Percentiles rank a stretch among this genome's conserved stretches.
Evolutionary conservation across 2,797 vertebrate species (phyloP).

Genomic region (Phalloptychus januarius): DNA sequence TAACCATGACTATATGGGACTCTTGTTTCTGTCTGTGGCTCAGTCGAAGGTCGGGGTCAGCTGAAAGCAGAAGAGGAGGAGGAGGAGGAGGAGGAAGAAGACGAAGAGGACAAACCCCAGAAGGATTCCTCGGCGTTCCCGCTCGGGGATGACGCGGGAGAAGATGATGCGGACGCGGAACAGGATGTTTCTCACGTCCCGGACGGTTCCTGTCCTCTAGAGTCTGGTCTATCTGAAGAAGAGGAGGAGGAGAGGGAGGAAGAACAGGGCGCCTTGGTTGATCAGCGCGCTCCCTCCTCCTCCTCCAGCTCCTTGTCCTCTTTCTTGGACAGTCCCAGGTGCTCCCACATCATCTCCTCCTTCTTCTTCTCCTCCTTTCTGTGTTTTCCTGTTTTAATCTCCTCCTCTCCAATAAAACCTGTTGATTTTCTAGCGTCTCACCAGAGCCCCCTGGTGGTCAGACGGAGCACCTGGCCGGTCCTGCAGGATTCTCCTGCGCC

Average conservation of each 20-base stretch:
- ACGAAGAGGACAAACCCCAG: constrained; percentile 17
- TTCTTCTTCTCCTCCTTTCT: not conserved
- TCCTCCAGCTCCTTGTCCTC: constrained; percentile 37
- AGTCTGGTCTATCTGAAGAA: constrained; percentile 43
- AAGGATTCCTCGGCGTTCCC: constrained; percentile 37
- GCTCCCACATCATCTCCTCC: constrained; percentile 28
- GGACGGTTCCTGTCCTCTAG: constrained; percentile 42
- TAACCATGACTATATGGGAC: not conserved
- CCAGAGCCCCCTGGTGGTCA: constrained; percentile 56
- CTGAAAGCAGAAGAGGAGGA: constrained; percentile 38
- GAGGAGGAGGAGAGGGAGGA: no score
- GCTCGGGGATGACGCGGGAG: constrained; percentile 30
- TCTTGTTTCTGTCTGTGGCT: constrained; percentile 10
- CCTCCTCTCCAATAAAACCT: constrained; percentile 2
- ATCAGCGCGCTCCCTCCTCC: constrained; percentile 24
- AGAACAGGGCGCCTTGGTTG: constrained; percentile 28
- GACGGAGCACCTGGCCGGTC: constrained; percentile 35
- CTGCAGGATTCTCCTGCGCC: not conserved
- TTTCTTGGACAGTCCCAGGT: constrained; percentile 65
- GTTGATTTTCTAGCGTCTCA: constrained; percentile 44
- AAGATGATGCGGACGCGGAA: constrained; percentile 38
- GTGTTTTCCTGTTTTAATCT: not conserved
- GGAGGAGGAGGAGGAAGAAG: constrained; percentile 46
- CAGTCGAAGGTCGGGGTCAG: constrained; percentile 37
- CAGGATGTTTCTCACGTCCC: constrained; percentile 53